phyloP scores from a whole-genome alignment of 2,113 vertebrate species.

The Hemichromis elongatus region DNA sequence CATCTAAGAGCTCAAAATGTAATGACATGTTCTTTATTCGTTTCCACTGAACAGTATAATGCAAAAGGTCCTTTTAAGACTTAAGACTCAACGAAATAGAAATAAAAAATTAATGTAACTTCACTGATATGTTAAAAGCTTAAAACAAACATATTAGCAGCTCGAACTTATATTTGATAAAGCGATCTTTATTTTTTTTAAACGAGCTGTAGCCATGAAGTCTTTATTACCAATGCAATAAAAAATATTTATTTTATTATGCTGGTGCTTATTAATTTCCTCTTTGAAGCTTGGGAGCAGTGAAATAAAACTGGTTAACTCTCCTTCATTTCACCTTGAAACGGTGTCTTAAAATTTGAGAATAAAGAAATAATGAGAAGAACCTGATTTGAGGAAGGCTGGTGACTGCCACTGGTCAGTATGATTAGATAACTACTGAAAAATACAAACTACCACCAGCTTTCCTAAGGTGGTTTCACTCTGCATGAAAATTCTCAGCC shows the following conservation, averaged over 20 bases:
- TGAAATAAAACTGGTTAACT: background rate
- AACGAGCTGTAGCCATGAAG: background rate
- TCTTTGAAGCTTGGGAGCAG: background rate
- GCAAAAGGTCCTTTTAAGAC: background rate
- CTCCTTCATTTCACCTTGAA: conserved; percentile 26
- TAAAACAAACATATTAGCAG: background rate
- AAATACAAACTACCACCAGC: background rate
- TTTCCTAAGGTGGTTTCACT: background rate
- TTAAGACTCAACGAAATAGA: background rate
- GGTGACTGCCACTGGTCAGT: background rate
- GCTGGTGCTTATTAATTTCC: conserved; percentile 4
- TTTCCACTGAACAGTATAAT: background rate
- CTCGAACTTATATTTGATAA: background rate
- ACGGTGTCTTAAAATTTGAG: conserved; percentile 6
- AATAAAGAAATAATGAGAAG: too few species aligned
- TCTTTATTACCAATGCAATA: background rate
- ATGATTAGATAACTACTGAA: background rate
- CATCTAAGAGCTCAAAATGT: background rate
- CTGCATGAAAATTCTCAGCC: background rate
- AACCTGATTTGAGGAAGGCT: background rate
- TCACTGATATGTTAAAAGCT: background rate
- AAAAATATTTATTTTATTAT: background rate
- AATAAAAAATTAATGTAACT: background rate
- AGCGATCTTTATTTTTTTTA: background rate
- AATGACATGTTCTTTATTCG: background rate